phyloP scores from a whole-genome alignment of 2,888 invertebrate genomes.

The Sesia bembeciformis region DNA sequence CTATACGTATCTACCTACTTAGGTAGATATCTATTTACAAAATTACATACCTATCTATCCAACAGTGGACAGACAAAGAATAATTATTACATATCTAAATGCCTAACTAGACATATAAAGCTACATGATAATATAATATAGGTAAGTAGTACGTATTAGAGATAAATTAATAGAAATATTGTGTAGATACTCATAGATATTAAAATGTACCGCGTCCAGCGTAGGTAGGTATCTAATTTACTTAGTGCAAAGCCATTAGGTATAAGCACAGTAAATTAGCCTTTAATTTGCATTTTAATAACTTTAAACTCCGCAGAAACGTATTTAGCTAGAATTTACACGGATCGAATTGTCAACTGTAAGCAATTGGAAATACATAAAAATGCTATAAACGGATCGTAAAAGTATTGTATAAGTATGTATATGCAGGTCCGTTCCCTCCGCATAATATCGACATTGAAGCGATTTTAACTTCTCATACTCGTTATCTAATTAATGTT shows the following conservation, averaged over 20 bases:
- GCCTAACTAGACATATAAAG: no score
- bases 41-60: no score
- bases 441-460: constrained; percentile 21
- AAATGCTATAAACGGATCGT: constrained; percentile 65
- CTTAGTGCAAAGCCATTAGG: constrained; percentile 1
- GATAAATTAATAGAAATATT: constrained; percentile 1
- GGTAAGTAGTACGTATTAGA: no score
- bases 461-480: constrained; percentile 21
- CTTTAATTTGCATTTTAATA: constrained; percentile 61
- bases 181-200: constrained; percentile 1
- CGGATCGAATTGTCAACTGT: constrained; percentile 55
- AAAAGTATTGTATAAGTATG: constrained; percentile 48
- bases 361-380: constrained; percentile 64
- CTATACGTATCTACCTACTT: no score
- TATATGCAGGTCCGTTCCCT: constrained; percentile 40
- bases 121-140: no score
- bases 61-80: no score
- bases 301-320: constrained; percentile 39
- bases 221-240: not conserved
- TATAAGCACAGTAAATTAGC: constrained; percentile 13
- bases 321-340: constrained; percentile 66
- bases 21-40: no score
- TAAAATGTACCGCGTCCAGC: not conserved
- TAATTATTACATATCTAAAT: no score
- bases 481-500: constrained; percentile 20